Base-by-base conservation (phyloP, 1,140 invertebrate species). In the Brachionus manjavacas region DNA sequence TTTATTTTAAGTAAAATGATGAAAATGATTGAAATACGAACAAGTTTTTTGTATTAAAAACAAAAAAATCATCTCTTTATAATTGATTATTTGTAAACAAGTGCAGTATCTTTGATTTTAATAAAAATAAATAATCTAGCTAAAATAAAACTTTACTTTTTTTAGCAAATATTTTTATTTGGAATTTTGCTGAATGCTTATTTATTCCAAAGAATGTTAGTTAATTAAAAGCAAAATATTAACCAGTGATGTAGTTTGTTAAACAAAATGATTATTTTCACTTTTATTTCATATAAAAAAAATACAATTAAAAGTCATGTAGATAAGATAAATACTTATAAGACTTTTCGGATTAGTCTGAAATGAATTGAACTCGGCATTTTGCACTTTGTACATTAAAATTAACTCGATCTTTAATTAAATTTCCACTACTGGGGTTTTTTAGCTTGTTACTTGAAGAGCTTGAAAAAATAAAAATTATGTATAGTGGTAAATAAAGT, bases 141-240 rank as follows among this genome's bases (percentile, higher is more conserved):
- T 41, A 41, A 72, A 41, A 72, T 39, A 72, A 72, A 72, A 39
- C 28, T 20, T 72, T 72, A n/a, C 39, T 20, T 41, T 72, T 41
- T 39, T 20, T 39, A 41, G 68, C 31, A 72, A 72, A 72, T 41
- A 72, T 41, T 72, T 72, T 72, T 76, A 49, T 49, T 28, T 76
- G 41, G 12, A 49, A 49, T 49, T 49, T 49, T 49, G 12, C 14
- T 76, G 72, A 46, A 76, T 76, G 68, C 68, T 72, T 76, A 49
- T 76, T 76, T 76, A 35, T 76, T 49, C 43, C 43, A n/a, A 76
- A 76, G 72, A 76, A 76, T 76, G 72, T 76, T 49, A 49, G 72
- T 76, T 76, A 76, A 76, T 76, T 76, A 76, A 49, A 76, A 76
- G 41, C 72, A 76, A 76, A 76, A 76, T 46, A 49, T 76, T 74